Evolutionary conservation across 1,140 invertebrate genomes (phyloP).

Genomic region (Muscidifurax raptorellus): DNA sequence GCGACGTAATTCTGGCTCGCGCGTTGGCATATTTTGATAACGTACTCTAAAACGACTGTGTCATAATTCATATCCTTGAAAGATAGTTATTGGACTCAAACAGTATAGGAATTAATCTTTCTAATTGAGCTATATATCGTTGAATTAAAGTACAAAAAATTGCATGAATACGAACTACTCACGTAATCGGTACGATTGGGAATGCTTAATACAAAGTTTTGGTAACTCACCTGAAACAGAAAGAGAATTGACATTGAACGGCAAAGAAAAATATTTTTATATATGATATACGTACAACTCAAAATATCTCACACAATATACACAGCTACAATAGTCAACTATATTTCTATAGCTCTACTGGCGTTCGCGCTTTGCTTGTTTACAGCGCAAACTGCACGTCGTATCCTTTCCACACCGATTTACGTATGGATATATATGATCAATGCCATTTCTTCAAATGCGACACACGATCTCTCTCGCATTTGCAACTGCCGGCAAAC

Average conservation of each 20-base stretch:
- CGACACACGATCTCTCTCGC: neutral
- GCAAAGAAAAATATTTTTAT: too few relatives aligned
- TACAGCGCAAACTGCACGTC: neutral
- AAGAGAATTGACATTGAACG: too few relatives aligned
- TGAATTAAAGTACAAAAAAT: too few relatives aligned
- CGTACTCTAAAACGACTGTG: neutral
- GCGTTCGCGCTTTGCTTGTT: too few relatives aligned
- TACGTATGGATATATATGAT: neutral
- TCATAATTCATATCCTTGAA: neutral
- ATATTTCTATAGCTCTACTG: neutral
- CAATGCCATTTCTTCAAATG: neutral
- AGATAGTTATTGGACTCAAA: neutral
- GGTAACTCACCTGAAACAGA: too few relatives aligned
- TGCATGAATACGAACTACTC: too few relatives aligned
- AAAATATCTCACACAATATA: neutral
- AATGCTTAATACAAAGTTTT: too few relatives aligned
- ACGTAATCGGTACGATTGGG: too few relatives aligned
- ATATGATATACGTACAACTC: too few relatives aligned
- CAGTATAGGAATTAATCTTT: too few relatives aligned
- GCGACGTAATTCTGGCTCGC: neutral
- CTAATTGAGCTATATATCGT: too few relatives aligned
- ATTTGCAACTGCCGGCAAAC: neutral
- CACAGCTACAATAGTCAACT: neutral
- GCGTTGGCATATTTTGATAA: neutral
- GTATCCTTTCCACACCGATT: neutral